Base-by-base conservation (phyloP, 37 sponge, comb jelly and placozoan species). In the Halisarca cf. caerulea region DNA sequence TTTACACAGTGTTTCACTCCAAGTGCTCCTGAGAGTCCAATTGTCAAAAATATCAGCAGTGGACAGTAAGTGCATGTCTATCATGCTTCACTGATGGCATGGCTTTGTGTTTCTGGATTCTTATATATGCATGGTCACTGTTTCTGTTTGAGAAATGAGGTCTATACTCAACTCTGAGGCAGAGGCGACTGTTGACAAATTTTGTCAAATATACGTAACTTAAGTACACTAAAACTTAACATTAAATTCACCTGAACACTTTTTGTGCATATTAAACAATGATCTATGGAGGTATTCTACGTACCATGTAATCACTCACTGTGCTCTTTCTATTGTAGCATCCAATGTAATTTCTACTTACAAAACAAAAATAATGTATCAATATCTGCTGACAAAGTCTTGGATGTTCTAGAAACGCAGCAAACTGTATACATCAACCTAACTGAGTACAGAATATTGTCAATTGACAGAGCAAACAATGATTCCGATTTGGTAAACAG, bases 51-150 rank as follows among this genome's bases (percentile, higher is more conserved):
- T 23, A 41, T 40, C 24, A 23, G 23, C 44, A 74, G 36, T 74
- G 77, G 77, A 74, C 43, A 44, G 77, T 74, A 40, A 35, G 71
- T n/a, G n/a, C n/a, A n/a, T n/a, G n/a, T n/a, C n/a, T n/a, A n/a
- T n/a, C n/a, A n/a, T n/a, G n/a, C n/a, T n/a, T n/a, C n/a, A n/a
- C n/a, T n/a, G n/a, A n/a, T n/a, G n/a, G n/a, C n/a, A n/a, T n/a
- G n/a, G n/a, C n/a, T n/a, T n/a, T n/a, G n/a, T n/a, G n/a, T n/a
- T n/a, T n/a, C n/a, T n/a, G n/a, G n/a, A n/a, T n/a, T n/a, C n/a
- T n/a, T n/a, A n/a, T n/a, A n/a, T n/a, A n/a, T n/a, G n/a, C n/a
- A n/a, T n/a, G n/a, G n/a, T n/a, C n/a, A n/a, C n/a, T n/a, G n/a
- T n/a, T n/a, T n/a, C n/a, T n/a, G n/a, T n/a, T n/a, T n/a, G n/a